Evolutionary conservation across 2,888 invertebrate genomes (phyloP).

Genomic region (Bibio marci): DNA sequence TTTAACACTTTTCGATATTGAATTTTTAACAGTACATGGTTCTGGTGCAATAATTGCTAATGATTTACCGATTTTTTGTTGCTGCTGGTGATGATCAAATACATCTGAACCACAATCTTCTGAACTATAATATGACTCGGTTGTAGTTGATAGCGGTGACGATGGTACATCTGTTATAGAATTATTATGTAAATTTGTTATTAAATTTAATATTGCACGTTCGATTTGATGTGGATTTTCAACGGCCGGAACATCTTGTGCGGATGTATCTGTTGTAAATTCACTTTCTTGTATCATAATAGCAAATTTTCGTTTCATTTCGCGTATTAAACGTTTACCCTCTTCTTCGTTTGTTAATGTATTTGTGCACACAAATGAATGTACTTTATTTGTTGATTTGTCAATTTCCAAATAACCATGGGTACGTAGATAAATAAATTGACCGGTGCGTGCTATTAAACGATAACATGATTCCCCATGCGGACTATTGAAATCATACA

Average conservation of each 20-base stretch:
- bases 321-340: slow-evolving; percentile 50
- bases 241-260: slow-evolving; percentile 31
- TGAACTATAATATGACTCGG: background rate
- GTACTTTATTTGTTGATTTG: slow-evolving; percentile 53
- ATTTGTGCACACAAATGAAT: slow-evolving; percentile 77
- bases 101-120: too few relatives aligned
- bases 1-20: slow-evolving; percentile 29
- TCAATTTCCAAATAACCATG: slow-evolving; percentile 73
- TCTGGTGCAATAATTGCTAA: slow-evolving; percentile 28
- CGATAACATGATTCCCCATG: slow-evolving; percentile 78
- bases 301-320: slow-evolving; percentile 67
- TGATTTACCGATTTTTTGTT: slow-evolving; percentile 19
- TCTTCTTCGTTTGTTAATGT: slow-evolving; percentile 57
- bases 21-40: slow-evolving; percentile 23
- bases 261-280: slow-evolving; percentile 11
- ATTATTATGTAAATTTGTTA: slow-evolving; percentile 29
- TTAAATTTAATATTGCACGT: slow-evolving; percentile 52
- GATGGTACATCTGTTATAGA: slow-evolving; percentile 13
- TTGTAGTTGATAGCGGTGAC: background rate
- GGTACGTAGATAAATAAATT: slow-evolving; percentile 69
- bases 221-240: slow-evolving; percentile 56
- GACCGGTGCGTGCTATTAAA: slow-evolving; percentile 62
- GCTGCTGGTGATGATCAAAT: background rate
- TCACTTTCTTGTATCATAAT: slow-evolving; percentile 38
- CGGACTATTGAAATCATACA: slow-evolving; percentile 72